These are phyloP conservation scores for Morelia viridis DNA, from an alignment of 2,797 vertebrate species.

Conservation along the genomic window DNA sequence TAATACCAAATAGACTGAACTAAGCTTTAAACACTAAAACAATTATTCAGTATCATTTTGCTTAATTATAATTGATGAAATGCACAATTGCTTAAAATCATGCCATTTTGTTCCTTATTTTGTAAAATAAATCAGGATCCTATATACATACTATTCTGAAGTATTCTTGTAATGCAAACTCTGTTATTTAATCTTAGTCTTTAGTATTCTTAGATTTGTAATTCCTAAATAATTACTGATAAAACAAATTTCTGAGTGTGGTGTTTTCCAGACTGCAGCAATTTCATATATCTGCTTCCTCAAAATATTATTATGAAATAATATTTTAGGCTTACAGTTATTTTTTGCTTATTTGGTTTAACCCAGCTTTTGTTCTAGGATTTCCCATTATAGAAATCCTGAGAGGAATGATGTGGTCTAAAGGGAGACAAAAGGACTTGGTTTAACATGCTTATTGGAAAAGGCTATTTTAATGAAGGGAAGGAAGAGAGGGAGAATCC, in stretches of 20 bases:
- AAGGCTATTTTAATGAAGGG: not conserved
- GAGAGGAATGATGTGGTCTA: not conserved
- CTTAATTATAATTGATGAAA: constrained; percentile 17
- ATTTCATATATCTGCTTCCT: not conserved
- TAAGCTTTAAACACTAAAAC: not conserved
- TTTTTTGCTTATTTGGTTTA: not conserved
- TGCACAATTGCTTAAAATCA: constrained; percentile 15
- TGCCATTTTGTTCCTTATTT: constrained; percentile 14
- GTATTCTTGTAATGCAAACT: not conserved
- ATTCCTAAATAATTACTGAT: not conserved
- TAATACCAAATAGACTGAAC: not conserved
- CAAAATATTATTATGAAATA: not conserved
- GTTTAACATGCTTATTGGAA: not conserved
- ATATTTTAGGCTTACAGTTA: not conserved
- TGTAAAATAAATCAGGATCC: constrained; percentile 34
- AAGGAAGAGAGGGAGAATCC: not conserved
- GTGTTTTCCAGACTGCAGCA: not conserved
- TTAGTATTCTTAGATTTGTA: not conserved
- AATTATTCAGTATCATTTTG: constrained; percentile 5
- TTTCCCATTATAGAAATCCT: not conserved
- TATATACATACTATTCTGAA: not conserved
- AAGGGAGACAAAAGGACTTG: not conserved
- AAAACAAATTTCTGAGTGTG: not conserved
- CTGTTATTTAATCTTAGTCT: not conserved
- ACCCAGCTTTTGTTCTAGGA: not conserved